Conservation (phyloP, 2,888 invertebrate genomes). For the Zaprionus lineosus region DNA sequence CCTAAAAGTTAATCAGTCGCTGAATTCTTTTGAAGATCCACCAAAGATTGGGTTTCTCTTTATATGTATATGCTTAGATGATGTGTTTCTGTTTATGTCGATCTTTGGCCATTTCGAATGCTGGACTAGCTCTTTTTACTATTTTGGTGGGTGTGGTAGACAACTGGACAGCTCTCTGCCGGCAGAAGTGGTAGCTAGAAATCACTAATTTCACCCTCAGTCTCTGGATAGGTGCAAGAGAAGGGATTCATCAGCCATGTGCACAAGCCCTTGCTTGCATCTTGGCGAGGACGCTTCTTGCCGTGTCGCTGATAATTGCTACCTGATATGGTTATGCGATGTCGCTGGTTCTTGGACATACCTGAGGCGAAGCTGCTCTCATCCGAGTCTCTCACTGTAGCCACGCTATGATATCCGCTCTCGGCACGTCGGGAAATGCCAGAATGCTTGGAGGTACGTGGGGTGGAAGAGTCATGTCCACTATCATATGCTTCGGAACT, state of each 20-base stretch:
- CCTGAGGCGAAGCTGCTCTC: constrained; percentile 93
- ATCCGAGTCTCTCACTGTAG: constrained; percentile 90
- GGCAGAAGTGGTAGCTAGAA: constrained; percentile 80
- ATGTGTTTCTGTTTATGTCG: constrained; percentile 30
- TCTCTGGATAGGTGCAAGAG: constrained; percentile 90
- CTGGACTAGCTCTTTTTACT: constrained; percentile 53
- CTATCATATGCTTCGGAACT: constrained; percentile 89
- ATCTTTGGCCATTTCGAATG: constrained; percentile 53
- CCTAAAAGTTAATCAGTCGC: constrained; percentile 73
- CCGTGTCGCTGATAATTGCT: constrained; percentile 59
- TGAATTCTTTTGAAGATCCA: constrained; percentile 35
- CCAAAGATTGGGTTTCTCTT: constrained; percentile 26
- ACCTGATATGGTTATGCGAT: constrained; percentile 77
- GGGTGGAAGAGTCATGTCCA: constrained; percentile 92
- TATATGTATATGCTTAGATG: constrained; percentile 42
- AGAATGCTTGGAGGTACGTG: constrained; percentile 91
- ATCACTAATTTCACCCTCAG: constrained; percentile 87
- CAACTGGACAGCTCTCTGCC: constrained; percentile 4
- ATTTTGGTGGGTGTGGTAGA: constrained; percentile 58
- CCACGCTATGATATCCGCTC: constrained; percentile 94
- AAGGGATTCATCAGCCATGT: constrained; percentile 90
- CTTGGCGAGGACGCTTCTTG: constrained; percentile 85
- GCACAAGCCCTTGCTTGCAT: constrained; percentile 87
- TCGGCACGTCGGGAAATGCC: constrained; percentile 91
- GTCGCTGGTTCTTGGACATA: constrained; percentile 81